A percentile compares a stretch with the other conserved stretches of the same genome.
phyloP scores from a whole-genome alignment of 2,797 vertebrate genomes.

The Apogon talboti region DNA sequence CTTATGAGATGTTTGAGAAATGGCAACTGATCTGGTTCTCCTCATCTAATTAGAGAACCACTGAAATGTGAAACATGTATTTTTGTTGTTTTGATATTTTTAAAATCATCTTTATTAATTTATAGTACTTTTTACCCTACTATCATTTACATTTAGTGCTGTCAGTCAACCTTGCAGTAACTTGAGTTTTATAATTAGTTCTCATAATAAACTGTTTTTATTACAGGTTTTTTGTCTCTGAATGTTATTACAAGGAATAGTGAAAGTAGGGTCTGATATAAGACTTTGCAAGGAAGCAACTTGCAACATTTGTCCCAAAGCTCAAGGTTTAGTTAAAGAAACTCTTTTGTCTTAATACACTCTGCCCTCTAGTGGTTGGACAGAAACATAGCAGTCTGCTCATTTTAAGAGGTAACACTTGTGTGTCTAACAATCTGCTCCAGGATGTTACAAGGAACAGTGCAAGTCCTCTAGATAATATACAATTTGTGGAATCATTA shows the following conservation, averaged over 20 bases:
- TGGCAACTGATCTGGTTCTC: neutral
- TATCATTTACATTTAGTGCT: too few relatives aligned
- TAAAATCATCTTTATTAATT: neutral
- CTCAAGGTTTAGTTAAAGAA: neutral
- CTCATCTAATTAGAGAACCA: neutral
- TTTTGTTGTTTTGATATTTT: neutral
- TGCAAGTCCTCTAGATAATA: neutral
- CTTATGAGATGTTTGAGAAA: neutral
- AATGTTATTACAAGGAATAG: neutral
- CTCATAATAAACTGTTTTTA: neutral
- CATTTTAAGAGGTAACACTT: neutral
- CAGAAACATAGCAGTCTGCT: neutral
- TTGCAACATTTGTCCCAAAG: neutral
- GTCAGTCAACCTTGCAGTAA: neutral
- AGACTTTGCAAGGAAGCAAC: neutral
- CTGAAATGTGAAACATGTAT: conserved; percentile 6
- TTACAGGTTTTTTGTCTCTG: neutral
- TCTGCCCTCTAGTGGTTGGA: conserved; percentile 67
- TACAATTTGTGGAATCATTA: neutral
- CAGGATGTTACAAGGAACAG: neutral
- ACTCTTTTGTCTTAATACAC: conserved; percentile 2
- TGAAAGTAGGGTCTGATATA: neutral
- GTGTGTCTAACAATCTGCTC: neutral
- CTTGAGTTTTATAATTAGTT: neutral
- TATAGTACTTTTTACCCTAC: neutral